Evolutionary conservation across 1,140 invertebrate species (phyloP).

Genomic region (Leucophenga varia): DNA sequence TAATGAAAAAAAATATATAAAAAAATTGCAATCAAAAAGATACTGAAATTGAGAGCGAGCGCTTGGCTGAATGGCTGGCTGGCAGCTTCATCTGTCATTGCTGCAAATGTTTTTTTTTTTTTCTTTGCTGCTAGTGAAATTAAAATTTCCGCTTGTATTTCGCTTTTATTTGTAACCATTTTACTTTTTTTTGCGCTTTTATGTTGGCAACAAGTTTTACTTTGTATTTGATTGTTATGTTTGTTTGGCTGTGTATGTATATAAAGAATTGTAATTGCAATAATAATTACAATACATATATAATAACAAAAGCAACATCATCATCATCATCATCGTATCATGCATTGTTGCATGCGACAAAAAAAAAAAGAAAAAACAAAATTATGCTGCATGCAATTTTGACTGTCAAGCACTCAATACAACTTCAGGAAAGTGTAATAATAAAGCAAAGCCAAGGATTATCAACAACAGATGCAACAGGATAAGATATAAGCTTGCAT

Average conservation of each 20-base stretch:
- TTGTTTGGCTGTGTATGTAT: not conserved
- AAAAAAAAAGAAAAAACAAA: no score
- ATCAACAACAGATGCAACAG: no score
- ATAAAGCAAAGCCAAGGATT: no score
- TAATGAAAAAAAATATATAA: no score
- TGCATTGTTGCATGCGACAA: no score
- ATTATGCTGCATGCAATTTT: no score
- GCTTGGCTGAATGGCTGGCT: not conserved
- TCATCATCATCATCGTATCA: slow-evolving; percentile 4
- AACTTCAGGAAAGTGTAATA: no score
- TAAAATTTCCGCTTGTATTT: slow-evolving; percentile 37
- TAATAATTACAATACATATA: slow-evolving; percentile 36
- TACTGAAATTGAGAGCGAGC: slow-evolving; percentile 26
- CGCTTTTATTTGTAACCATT: no score
- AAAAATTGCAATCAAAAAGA: slow-evolving; percentile 5
- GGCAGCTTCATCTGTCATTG: not conserved
- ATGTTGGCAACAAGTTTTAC: slow-evolving; percentile 9
- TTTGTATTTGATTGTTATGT: slow-evolving; percentile 1
- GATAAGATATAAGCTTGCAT: no score
- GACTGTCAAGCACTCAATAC: no score
- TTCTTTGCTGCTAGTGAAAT: slow-evolving; percentile 22
- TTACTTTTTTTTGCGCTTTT: no score
- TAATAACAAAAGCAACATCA: slow-evolving; percentile 28
- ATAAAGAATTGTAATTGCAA: slow-evolving; percentile 27
- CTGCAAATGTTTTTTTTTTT: no score